Percentiles rank a stretch among this genome's conserved stretches.
Conservation (phyloP, 2,113 vertebrate genomes). For the Pangasianodon hypophthalmus region DNA sequence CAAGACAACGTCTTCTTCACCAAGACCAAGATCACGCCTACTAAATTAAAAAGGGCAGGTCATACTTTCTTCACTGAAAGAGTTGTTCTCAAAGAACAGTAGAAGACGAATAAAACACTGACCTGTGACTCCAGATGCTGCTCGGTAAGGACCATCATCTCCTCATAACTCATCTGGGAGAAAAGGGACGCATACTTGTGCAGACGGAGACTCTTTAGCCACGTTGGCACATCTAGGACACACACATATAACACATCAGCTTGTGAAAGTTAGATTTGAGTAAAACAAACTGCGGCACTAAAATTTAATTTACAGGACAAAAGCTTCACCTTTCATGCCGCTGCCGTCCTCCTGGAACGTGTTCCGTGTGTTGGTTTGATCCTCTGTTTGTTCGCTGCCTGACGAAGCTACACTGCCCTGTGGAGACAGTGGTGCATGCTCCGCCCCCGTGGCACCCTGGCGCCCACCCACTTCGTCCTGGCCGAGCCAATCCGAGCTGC, state of each 20-base stretch:
- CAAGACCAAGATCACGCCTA: background rate
- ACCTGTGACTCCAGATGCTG: conserved; percentile 94
- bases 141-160: conserved; percentile 95
- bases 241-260: background rate
- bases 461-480: conserved; percentile 80
- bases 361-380: conserved; percentile 83
- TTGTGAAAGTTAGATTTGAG: background rate
- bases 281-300: background rate
- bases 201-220: conserved; percentile 93
- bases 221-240: conserved; percentile 84
- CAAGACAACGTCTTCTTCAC: background rate
- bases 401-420: conserved; percentile 95
- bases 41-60: background rate
- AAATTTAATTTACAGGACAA: background rate
- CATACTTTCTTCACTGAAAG: background rate
- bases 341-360: conserved; percentile 93
- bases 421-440: conserved; percentile 90
- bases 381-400: conserved; percentile 93
- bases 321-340: conserved; percentile 87
- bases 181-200: conserved; percentile 94
- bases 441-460: conserved; percentile 76
- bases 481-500: conserved; percentile 82
- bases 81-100: background rate
- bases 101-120: conserved; percentile 35
- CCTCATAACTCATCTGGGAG: conserved; percentile 92